A percentile compares a stretch with the other conserved stretches of the same genome.
phyloP scores from a whole-genome alignment of 1,140 invertebrate genomes.

The Drosophila paulistorum region DNA sequence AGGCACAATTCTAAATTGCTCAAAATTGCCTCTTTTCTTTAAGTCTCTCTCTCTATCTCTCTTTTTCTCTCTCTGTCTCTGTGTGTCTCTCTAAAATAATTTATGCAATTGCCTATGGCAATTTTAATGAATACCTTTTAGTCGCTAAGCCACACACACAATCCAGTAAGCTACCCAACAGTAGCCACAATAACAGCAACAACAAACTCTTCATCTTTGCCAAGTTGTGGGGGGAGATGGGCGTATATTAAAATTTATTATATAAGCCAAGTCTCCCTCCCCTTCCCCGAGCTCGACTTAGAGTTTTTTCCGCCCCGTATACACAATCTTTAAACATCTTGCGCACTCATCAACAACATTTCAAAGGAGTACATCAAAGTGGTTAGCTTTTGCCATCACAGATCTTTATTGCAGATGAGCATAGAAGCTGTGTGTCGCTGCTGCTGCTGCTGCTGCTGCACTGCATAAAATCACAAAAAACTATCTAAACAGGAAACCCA shows the following conservation, averaged over 20 bases:
- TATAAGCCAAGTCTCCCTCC: slow-evolving; percentile 55
- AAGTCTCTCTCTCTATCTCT: too few species aligned
- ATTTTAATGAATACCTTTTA: slow-evolving; percentile 64
- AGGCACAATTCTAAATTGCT: slow-evolving; percentile 14
- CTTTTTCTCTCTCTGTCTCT: slow-evolving; percentile 4
- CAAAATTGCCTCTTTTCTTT: slow-evolving; percentile 36
- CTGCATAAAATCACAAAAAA: slow-evolving; percentile 68
- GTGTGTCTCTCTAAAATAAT: slow-evolving; percentile 32
- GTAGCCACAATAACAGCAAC: neutral
- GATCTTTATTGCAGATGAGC: slow-evolving; percentile 16
- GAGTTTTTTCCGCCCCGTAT: slow-evolving; percentile 15
- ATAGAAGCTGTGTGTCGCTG: slow-evolving; percentile 57
- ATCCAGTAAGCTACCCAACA: slow-evolving; percentile 11
- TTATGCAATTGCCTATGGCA: slow-evolving; percentile 57
- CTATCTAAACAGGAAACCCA: slow-evolving; percentile 78
- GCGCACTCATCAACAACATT: slow-evolving; percentile 78
- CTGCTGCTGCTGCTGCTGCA: slow-evolving; percentile 27
- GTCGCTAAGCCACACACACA: slow-evolving; percentile 58
- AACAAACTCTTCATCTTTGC: slow-evolving; percentile 44
- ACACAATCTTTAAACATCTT: slow-evolving; percentile 74
- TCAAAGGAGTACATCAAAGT: slow-evolving; percentile 73
- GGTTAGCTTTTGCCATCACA: slow-evolving; percentile 29
- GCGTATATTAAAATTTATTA: slow-evolving; percentile 78
- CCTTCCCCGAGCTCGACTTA: neutral
- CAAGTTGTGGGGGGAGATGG: slow-evolving; percentile 40